Conservation (phyloP, 1,140 invertebrate species). For the Teleopsis dalmanni region DNA sequence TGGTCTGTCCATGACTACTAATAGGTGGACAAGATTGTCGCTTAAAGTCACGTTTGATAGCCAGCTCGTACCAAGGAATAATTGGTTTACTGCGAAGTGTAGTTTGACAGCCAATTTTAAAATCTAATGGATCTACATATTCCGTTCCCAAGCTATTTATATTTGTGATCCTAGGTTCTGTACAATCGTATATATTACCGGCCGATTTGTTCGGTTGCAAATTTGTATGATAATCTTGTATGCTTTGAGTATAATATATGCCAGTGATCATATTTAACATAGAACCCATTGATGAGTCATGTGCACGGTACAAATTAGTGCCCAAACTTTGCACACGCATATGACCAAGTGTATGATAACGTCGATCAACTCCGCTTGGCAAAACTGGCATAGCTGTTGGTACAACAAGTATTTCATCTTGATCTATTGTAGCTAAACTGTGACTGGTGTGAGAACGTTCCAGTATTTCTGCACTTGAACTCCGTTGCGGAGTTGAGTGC, state of each 20-base stretch:
- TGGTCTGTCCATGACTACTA: constrained; percentile 14
- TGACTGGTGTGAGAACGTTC: constrained; percentile 37
- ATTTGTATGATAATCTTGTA: background rate
- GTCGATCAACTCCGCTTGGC: constrained; percentile 30
- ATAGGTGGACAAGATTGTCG: constrained; percentile 60
- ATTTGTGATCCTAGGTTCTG: constrained; percentile 33
- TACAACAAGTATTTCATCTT: constrained; percentile 35
- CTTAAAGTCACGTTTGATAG: constrained; percentile 57
- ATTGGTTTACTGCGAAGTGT: constrained; percentile 54
- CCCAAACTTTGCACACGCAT: constrained; percentile 40
- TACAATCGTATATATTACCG: constrained; percentile 36
- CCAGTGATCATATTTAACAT: constrained; percentile 29
- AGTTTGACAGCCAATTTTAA: constrained; percentile 56
- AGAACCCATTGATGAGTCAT: constrained; percentile 32
- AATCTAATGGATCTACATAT: constrained; percentile 46
- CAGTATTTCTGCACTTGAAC: constrained; percentile 35
- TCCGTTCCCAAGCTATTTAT: constrained; percentile 36
- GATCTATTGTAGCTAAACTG: constrained; percentile 35
- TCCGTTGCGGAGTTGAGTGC: constrained; percentile 22
- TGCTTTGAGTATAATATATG: constrained; percentile 7
- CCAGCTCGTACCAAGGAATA: constrained; percentile 79
- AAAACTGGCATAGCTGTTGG: constrained; percentile 39
- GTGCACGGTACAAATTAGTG: constrained; percentile 16
- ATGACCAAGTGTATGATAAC: constrained; percentile 40
- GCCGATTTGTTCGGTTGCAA: constrained; percentile 27